These are phyloP conservation scores for Timandra comae DNA, from an alignment of 2,888 invertebrate species.

Conservation along the genomic window DNA sequence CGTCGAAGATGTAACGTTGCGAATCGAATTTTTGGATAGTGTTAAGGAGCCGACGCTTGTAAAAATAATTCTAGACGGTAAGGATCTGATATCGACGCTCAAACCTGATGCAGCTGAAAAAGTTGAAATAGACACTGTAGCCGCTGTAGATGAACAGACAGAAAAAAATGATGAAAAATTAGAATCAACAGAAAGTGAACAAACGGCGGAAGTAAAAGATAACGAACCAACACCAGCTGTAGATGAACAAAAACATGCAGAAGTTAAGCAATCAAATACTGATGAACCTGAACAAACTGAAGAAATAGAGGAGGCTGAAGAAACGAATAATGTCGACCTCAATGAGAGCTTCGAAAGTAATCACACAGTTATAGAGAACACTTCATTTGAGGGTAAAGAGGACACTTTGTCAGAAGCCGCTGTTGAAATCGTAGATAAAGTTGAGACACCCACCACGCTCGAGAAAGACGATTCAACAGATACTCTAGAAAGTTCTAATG, in stretches of 20 bases:
- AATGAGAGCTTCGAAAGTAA: conserved; percentile 56
- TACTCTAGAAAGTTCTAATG: conserved; percentile 33
- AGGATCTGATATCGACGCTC: conserved; percentile 44
- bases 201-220: too few relatives aligned
- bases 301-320: neutral
- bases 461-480: conserved; percentile 30
- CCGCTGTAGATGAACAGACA: too few relatives aligned
- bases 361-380: conserved; percentile 60
- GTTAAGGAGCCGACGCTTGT: conserved; percentile 77
- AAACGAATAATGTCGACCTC: conserved; percentile 32
- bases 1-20: conserved; percentile 60
- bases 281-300: neutral
- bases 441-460: conserved; percentile 22
- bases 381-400: conserved; percentile 36
- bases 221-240: too few relatives aligned
- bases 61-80: conserved; percentile 74
- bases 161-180: too few relatives aligned
- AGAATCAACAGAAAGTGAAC: too few relatives aligned
- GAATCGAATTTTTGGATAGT: conserved; percentile 78
- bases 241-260: too few relatives aligned
- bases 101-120: conserved; percentile 12
- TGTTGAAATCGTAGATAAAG: too few relatives aligned
- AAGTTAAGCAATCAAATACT: neutral
- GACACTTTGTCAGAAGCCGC: too few relatives aligned
- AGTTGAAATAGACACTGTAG: conserved; percentile 5